Evolutionary conservation across 2,113 vertebrate genomes (phyloP).

Genomic region (Onychostruthus taczanowskii): DNA sequence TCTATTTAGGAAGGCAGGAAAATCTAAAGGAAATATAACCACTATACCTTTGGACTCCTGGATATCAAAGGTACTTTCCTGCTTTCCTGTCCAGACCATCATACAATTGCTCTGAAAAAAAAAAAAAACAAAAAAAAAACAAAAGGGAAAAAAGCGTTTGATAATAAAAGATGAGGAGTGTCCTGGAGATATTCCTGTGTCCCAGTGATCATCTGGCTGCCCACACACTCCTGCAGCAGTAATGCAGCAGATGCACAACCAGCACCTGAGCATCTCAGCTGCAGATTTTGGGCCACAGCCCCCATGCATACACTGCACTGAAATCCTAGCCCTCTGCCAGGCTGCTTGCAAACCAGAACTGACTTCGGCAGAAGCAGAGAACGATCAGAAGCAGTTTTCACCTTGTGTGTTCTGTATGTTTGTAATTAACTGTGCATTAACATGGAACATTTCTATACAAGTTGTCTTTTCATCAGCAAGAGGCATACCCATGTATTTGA

Average conservation of each 20-base stretch:
- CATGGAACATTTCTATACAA: neutral
- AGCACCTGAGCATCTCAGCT: neutral
- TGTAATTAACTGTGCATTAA: constrained; percentile 12
- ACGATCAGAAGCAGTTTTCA: constrained; percentile 19
- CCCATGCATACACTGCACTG: fast-evolving
- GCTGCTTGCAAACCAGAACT: neutral
- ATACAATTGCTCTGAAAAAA: neutral
- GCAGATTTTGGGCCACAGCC: neutral
- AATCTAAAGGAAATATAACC: neutral
- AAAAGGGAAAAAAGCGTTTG: fast-evolving
- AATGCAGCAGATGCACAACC: fast-evolving
- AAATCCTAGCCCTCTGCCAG: neutral
- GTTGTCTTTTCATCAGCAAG: neutral
- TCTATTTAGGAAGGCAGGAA: neutral
- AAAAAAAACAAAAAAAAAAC: fast-evolving
- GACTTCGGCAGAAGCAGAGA: neutral
- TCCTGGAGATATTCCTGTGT: neutral
- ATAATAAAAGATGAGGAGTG: neutral
- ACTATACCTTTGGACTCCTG: neutral
- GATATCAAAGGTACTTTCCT: neutral
- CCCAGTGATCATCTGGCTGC: fast-evolving
- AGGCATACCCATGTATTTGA: neutral
- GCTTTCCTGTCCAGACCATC: neutral
- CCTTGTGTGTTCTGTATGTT: neutral
- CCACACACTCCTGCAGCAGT: fast-evolving